Base-by-base conservation (phyloP, 2,113 vertebrate genomes). In the Microtus montanus region DNA sequence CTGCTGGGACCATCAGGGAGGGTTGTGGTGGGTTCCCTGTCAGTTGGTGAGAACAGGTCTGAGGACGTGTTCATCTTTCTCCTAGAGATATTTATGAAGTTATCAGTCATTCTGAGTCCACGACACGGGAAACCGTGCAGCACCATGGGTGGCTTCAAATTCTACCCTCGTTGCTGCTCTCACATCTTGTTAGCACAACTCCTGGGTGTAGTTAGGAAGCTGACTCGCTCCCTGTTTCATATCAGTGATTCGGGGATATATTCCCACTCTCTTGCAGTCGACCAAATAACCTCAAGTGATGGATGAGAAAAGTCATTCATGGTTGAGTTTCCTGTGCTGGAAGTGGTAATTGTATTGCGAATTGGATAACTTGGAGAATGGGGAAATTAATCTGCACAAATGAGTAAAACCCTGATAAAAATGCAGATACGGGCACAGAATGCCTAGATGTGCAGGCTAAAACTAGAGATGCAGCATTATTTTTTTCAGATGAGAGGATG, bases 351-450 rank as follows among this genome's bases (percentile, higher is more conserved):
- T 66, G 83, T 41, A 87, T 33, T 79, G 44, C 35, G 19, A 74
- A 64, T 47, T 92, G 44, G 33, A 66, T 75, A 70, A 80, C 66
- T 82, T 20, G 20, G 28, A 83, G 44, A 75, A 47, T 83, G 54
- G 6, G 33, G 33, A 92, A 89, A 89, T 89, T 64, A 84, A 85
- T 63, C 49, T 79, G 35, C 26, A 85, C 35, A 74, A 90, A 87
- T 68, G 26, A 93, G 54, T 22, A 90, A 90, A 80, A 64, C 9
- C 28, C 30, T 63, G 28, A 92, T 63, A 78, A 47, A 89, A 89
- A 95, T 79, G 38, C 82, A 94, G 52, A 38, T 91, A 61, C 12
- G 66, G 6, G 47, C 52, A 9, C 4, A 86, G 71, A 90, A 33
- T n/a, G 6, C 1, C 26, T 15, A 85, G 63, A 44, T 85, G 6